Conservation (phyloP, 2,888 invertebrate species). For the Aporophyla nigra region DNA sequence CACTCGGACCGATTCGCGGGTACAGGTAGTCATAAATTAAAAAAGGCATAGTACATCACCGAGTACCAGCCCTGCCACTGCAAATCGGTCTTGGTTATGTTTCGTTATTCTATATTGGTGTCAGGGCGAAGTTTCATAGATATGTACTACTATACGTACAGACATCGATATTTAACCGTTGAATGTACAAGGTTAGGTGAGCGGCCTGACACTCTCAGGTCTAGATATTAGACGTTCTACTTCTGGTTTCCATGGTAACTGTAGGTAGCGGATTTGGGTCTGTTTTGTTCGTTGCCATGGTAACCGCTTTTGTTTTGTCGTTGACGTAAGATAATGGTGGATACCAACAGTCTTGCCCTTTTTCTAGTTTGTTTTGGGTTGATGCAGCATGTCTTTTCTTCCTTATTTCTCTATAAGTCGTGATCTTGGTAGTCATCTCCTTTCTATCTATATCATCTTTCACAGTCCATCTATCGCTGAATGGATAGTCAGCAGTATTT, state of each 20-base stretch:
- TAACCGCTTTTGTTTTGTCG: conserved; percentile 9
- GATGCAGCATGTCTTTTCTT: too few relatives aligned
- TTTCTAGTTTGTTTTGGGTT: too few relatives aligned
- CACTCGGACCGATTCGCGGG: background rate
- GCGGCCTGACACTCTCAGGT: conserved; percentile 44
- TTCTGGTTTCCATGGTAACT: conserved; percentile 52
- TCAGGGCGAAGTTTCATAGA: conserved; percentile 76
- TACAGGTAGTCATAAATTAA: background rate
- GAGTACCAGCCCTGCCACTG: conserved; percentile 53
- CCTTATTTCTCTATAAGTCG: too few relatives aligned
- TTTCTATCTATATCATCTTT: too few relatives aligned
- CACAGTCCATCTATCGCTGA: too few relatives aligned
- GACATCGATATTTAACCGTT: conserved; percentile 59
- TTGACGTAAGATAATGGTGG: background rate
- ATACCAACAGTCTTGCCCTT: too few relatives aligned
- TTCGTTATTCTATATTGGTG: conserved; percentile 82
- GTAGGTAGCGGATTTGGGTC: conserved; percentile 12
- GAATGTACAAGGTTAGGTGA: conserved; percentile 71
- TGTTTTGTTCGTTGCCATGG: conserved; percentile 28
- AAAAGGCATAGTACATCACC: conserved; percentile 10
- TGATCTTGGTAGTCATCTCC: too few relatives aligned
- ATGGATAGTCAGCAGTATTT: background rate
- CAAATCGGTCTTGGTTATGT: conserved; percentile 66
- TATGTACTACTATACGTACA: conserved; percentile 46
- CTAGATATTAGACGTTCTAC: conserved; percentile 54